Evolutionary conservation across 2,113 vertebrate species (phyloP).

Genomic region (Aldabrachelys gigantea): DNA sequence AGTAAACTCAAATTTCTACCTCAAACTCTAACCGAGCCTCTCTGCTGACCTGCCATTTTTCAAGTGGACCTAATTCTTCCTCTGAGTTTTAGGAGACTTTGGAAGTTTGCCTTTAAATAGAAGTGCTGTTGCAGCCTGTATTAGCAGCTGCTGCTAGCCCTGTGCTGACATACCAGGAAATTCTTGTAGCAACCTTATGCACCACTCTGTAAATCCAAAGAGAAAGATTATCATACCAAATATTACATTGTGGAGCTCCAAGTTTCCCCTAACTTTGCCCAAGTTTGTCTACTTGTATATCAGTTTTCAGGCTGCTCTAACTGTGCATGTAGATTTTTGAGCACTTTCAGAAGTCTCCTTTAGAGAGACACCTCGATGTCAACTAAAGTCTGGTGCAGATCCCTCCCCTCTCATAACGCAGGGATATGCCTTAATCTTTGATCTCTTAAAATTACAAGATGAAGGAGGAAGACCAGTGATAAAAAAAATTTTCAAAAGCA

Average conservation of each 20-base stretch:
- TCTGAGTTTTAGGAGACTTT: neutral
- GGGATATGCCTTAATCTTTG: slow-evolving; percentile 54
- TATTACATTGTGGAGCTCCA: neutral
- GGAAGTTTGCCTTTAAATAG: neutral
- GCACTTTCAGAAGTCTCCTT: slow-evolving; percentile 2
- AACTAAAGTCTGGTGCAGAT: slow-evolving; percentile 10
- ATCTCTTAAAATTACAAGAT: slow-evolving; percentile 57
- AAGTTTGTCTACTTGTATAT: neutral
- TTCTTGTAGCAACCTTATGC: neutral
- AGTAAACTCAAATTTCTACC: too few relatives aligned
- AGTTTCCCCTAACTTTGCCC: neutral
- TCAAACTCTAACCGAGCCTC: neutral
- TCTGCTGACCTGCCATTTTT: neutral
- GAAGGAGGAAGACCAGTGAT: slow-evolving; percentile 48
- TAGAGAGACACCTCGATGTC: neutral
- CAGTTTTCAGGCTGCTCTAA: neutral
- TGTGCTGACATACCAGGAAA: neutral
- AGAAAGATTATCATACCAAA: neutral
- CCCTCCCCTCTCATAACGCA: slow-evolving; percentile 12
- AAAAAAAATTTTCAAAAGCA: slow-evolving; percentile 28
- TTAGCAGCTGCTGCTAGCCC: neutral
- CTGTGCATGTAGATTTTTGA: neutral
- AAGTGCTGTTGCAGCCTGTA: neutral
- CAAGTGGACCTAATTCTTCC: neutral
- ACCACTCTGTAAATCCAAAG: neutral